Percentiles rank a stretch among this genome's conserved stretches.
Evolutionary conservation across 2,113 vertebrate genomes (phyloP).

Genomic region (Entosphenus tridentatus): DNA sequence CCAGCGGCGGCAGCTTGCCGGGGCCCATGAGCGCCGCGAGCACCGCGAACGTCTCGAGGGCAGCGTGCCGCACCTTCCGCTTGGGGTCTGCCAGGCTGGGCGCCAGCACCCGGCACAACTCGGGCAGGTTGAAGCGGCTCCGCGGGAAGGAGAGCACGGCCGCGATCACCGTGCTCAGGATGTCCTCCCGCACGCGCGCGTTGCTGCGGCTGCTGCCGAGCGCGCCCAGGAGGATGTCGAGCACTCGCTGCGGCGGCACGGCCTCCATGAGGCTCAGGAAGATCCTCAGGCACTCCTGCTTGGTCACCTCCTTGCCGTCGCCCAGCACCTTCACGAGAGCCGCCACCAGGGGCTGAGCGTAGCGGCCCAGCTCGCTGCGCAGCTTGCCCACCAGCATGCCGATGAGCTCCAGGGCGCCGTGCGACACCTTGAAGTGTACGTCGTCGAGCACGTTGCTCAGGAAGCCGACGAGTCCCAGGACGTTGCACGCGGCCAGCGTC

Average conservation of each 20-base stretch:
- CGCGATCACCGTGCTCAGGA: conserved; percentile 37
- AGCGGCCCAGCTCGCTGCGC: conserved; percentile 22
- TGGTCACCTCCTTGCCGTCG: conserved; percentile 34
- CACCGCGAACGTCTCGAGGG: conserved; percentile 44
- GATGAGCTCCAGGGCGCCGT: conserved; percentile 39
- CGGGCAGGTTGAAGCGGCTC: conserved; percentile 38
- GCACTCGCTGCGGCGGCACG: conserved; percentile 30
- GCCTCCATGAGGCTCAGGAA: conserved; percentile 36
- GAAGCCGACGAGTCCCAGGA: conserved; percentile 36
- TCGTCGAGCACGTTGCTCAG: conserved; percentile 35
- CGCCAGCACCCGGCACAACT: conserved; percentile 36
- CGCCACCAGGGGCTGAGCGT: conserved; percentile 28
- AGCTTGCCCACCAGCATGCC: conserved; percentile 39
- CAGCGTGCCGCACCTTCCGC: conserved; percentile 42
- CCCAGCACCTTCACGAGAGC: conserved; percentile 38
- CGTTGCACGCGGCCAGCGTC: conserved; percentile 20
- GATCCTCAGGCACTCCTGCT: conserved; percentile 36
- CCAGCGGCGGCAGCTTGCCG: conserved; percentile 29
- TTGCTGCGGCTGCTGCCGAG: conserved; percentile 48
- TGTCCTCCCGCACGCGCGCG: conserved; percentile 38
- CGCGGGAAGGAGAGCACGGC: conserved; percentile 39
- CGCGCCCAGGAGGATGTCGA: conserved; percentile 34
- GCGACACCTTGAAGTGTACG: conserved; percentile 50
- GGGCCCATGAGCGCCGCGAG: conserved; percentile 35
- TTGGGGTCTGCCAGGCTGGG: conserved; percentile 46